These are phyloP conservation scores for Schlechtendalia chinensis DNA, from an alignment of 1,140 invertebrate species.

Conservation along the genomic window DNA sequence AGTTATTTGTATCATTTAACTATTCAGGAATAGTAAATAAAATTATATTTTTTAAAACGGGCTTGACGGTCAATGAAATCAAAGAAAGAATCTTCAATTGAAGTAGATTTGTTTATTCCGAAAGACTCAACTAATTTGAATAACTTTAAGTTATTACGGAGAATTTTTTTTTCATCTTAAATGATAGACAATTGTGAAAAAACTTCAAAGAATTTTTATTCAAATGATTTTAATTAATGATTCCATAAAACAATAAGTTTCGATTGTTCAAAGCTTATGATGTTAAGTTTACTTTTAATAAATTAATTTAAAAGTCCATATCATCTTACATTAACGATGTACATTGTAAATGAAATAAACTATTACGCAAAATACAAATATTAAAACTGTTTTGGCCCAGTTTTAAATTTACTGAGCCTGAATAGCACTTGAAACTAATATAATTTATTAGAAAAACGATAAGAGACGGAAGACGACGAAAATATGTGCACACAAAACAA, in stretches of 20 bases:
- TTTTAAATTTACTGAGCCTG: no score
- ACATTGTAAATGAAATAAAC: no score
- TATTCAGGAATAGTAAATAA: background rate
- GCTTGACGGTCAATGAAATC: constrained; percentile 10
- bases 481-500: no score
- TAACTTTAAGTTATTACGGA: constrained; percentile 5
- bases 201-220: background rate
- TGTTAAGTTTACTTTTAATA: no score
- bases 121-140: background rate
- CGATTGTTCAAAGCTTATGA: constrained; percentile 20
- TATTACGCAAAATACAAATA: no score
- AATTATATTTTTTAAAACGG: constrained; percentile 2
- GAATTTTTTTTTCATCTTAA: constrained; percentile 16
- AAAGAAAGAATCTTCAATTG: background rate
- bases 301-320: no score
- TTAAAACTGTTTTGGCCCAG: no score
- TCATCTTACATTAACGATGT: no score
- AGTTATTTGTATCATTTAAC: background rate
- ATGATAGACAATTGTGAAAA: background rate
- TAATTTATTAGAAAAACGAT: no score
- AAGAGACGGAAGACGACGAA: no score
- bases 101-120: background rate
- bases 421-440: no score
- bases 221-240: background rate
- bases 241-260: constrained; percentile 6